Evolutionary conservation across 2,113 vertebrate genomes (phyloP).

Genomic region (Gallinago undulata): DNA sequence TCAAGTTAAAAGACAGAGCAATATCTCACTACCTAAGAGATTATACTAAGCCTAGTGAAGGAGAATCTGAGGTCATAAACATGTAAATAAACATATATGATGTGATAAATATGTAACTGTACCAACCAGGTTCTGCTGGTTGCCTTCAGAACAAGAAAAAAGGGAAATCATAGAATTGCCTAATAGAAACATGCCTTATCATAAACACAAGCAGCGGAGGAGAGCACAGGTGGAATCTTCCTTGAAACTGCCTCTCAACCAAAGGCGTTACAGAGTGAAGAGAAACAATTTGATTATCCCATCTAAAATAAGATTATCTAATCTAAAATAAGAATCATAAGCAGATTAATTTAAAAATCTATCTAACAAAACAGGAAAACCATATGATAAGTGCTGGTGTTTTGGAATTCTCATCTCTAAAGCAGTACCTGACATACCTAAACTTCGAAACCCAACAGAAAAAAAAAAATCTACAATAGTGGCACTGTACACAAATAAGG

Average conservation of each 20-base stretch:
- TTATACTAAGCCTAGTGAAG: not conserved
- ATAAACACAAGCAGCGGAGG: not conserved
- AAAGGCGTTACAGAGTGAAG: not conserved
- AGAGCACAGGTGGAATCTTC: not conserved
- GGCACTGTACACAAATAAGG: not conserved
- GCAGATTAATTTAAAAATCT: not conserved
- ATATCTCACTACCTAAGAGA: not conserved
- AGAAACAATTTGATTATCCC: not conserved
- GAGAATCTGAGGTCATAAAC: not conserved
- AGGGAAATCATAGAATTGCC: not conserved
- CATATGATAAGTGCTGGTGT: rapidly evolving
- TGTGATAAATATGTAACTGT: not conserved
- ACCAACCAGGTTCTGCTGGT: not conserved
- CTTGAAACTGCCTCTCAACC: not conserved
- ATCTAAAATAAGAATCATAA: not conserved
- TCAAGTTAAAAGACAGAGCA: not conserved
- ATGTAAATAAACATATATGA: not conserved
- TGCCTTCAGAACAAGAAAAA: not conserved
- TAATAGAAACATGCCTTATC: not conserved
- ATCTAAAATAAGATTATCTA: not conserved
- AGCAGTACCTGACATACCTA: not conserved
- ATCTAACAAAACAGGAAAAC: not conserved
- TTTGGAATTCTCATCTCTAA: not conserved
- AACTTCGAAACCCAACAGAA: not conserved
- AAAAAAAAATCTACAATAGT: not conserved